Base-by-base conservation (phyloP, 2,113 vertebrate genomes). In the Oreochromis spilurus region DNA sequence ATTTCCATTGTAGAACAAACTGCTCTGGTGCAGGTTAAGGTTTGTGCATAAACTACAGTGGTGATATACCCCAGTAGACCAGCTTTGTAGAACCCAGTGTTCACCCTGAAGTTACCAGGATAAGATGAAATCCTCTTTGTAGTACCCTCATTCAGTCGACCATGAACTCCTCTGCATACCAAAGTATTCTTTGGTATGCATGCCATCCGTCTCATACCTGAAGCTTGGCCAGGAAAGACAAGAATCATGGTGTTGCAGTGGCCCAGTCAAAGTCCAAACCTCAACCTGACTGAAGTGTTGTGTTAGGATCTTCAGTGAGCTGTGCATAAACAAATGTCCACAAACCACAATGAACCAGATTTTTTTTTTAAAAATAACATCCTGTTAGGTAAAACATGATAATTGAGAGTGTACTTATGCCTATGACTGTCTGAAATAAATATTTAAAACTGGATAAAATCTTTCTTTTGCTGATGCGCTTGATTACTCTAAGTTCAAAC, bases 141-240 rank as follows among this genome's bases (percentile, higher is more conserved):
- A 21, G 62, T 40, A 67, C 62, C 62, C 34, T 40, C 34, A 67
- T 40, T 21, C 34, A 40, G 36, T 21, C 0, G 62, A 40, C 6
- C 19, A 67, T 1, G 34, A 67, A 67, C 36, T 67, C 36, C 19
- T 31, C 26, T 67, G 36, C 17, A 40, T 67, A 13, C 19, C 34
- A 40, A 38, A 62, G 58, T 34, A 62, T 34, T 11, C 58, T 62
- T 36, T 34, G 29, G 58, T 31, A 62, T 62, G 57, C 29, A 60
- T 2, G 3, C 1, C 57, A 34, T 60, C 0, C 0, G 1, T 60
- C 57, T 34, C 16, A 60, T 29, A 60, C 29, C 29, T 60, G 16
- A 62, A 62, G 58, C 29, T 62, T 62, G 29, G 29, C 29, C 5
- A 62, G 29, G 34, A 67, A 67, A 67, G 62, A 40, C 19, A 67